Evolutionary conservation across 1,140 invertebrate genomes (phyloP).

Genomic region (Calephelis virginiensis): DNA sequence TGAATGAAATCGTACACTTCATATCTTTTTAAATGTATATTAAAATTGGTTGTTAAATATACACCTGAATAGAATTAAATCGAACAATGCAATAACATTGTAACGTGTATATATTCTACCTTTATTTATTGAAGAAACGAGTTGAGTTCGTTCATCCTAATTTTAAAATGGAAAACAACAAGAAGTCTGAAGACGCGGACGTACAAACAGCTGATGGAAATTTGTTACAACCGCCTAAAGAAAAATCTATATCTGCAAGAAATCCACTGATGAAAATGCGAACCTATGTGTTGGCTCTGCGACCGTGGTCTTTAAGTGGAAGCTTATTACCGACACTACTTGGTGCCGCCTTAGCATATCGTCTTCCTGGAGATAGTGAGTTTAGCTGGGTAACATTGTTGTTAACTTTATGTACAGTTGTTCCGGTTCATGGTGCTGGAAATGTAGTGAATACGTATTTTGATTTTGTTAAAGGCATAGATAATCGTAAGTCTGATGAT

Average conservation of each 20-base stretch:
- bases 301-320: conserved; percentile 95
- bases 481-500: conserved; percentile 94
- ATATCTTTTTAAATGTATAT: too few relatives aligned
- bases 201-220: conserved; percentile 59
- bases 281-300: conserved; percentile 90
- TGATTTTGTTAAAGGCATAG: conserved; percentile 96
- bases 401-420: conserved; percentile 89
- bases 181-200: conserved; percentile 52
- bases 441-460: conserved; percentile 98
- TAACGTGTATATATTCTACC: not conserved
- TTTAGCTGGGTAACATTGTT: conserved; percentile 90
- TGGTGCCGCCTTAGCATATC: conserved; percentile 92
- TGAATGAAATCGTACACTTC: too few relatives aligned
- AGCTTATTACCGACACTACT: conserved; percentile 93
- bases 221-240: conserved; percentile 62
- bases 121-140: not conserved
- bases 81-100: not conserved
- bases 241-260: conserved; percentile 41
- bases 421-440: conserved; percentile 95
- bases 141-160: not conserved
- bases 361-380: conserved; percentile 82
- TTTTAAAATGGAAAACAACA: conserved; percentile 42
- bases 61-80: not conserved
- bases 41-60: not conserved
- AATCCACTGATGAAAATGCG: conserved; percentile 89